Conservation (phyloP, 2,888 invertebrate genomes). For the Orthonevra nobilis region DNA sequence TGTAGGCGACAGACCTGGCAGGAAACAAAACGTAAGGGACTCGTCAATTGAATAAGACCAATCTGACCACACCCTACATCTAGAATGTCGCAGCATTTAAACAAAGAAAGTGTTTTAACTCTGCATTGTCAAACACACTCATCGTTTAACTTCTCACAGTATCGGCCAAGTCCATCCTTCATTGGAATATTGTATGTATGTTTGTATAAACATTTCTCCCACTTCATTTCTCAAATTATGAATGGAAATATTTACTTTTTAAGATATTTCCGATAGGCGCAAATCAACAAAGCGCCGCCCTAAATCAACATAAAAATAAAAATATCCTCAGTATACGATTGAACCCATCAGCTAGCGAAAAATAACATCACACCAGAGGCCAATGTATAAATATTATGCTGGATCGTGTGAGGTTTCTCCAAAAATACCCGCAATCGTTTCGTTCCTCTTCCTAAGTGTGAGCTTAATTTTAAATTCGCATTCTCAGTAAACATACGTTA, state of each 20-base stretch:
- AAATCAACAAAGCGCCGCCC: conserved; percentile 14
- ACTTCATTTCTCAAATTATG: no score
- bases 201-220: no score
- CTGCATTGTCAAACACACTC: no score
- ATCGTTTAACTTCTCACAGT: no score
- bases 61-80: no score
- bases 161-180: no score
- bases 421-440: conserved; percentile 40
- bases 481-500: not conserved
- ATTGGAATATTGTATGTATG: no score
- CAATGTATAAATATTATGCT: not conserved
- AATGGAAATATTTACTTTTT: conserved; percentile 17
- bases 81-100: no score
- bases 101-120: no score
- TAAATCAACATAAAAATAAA: conserved; percentile 47
- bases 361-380: conserved; percentile 34
- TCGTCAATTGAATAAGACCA: no score
- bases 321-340: conserved; percentile 36
- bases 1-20: no score
- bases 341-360: conserved; percentile 43
- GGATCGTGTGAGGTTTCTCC: conserved; percentile 3
- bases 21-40: no score
- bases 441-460: conserved; percentile 13
- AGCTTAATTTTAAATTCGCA: conserved; percentile 28
- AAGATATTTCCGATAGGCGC: conserved; percentile 22